Conservation (phyloP, 2,797 vertebrate genomes). For the Acridotheres tristis region DNA sequence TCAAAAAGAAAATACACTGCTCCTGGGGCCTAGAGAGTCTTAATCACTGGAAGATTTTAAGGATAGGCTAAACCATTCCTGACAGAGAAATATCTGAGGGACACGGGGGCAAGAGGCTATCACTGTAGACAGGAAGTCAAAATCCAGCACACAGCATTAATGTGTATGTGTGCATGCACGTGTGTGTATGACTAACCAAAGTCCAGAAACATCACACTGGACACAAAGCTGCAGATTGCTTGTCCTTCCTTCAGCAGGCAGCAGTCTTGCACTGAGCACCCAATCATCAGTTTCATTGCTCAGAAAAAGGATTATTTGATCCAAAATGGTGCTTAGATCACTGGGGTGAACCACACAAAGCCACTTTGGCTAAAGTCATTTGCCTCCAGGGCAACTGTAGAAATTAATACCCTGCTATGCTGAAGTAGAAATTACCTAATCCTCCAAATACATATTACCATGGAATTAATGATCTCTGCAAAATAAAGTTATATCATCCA, state of each 20-base stretch:
- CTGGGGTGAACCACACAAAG: not conserved
- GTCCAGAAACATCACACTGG: not conserved
- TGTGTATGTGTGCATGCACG: not conserved
- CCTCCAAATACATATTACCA: not conserved
- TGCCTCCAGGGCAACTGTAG: not conserved
- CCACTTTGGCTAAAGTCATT: not conserved
- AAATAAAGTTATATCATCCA: not conserved
- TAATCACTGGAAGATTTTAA: not conserved
- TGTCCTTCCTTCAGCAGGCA: not conserved
- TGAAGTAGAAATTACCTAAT: not conserved
- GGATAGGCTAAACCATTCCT: not conserved
- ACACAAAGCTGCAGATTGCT: not conserved
- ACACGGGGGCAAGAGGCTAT: fast-evolving
- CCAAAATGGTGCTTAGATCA: not conserved
- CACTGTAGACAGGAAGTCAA: not conserved
- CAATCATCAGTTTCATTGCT: not conserved
- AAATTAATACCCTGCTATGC: not conserved
- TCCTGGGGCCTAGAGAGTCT: not conserved
- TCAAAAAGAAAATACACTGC: not conserved
- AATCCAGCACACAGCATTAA: not conserved
- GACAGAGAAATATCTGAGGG: not conserved
- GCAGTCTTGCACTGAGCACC: not conserved
- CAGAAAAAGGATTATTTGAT: not conserved
- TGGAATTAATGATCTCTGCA: not conserved
- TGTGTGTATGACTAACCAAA: not conserved